Evolutionary conservation across 1,140 invertebrate genomes (phyloP).

Genomic region (Bombus cullumanus): DNA sequence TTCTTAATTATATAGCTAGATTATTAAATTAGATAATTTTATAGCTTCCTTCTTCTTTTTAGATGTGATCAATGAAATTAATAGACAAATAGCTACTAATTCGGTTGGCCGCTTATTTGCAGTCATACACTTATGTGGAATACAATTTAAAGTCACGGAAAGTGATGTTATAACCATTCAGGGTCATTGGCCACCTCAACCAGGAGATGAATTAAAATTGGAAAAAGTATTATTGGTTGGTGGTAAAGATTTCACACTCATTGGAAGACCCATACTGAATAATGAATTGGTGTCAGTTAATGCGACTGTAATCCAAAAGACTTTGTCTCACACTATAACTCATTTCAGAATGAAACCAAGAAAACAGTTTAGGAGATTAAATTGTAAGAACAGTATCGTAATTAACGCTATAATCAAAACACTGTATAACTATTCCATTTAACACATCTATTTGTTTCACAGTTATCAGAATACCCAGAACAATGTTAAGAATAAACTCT

Average conservation of each 20-base stretch:
- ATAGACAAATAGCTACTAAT: slow-evolving; percentile 83
- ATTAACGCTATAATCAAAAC: background rate
- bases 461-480: slow-evolving; percentile 87
- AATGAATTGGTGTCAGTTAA: slow-evolving; percentile 89
- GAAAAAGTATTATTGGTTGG: slow-evolving; percentile 95
- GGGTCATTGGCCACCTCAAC: slow-evolving; percentile 91
- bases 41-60: slow-evolving; percentile 52
- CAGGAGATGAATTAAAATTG: slow-evolving; percentile 91
- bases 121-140: slow-evolving; percentile 91
- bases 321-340: slow-evolving; percentile 91
- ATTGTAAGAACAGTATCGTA: slow-evolving; percentile 84
- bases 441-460: slow-evolving; percentile 56
- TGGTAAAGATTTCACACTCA: slow-evolving; percentile 92
- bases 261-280: slow-evolving; percentile 92
- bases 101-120: slow-evolving; percentile 92
- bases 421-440: background rate
- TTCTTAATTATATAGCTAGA: slow-evolving; percentile 15
- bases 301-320: slow-evolving; percentile 95
- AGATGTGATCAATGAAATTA: slow-evolving; percentile 84
- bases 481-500: slow-evolving; percentile 89
- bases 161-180: slow-evolving; percentile 93
- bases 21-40: background rate
- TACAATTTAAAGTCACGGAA: slow-evolving; percentile 94
- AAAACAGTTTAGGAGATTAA: slow-evolving; percentile 90
- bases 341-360: slow-evolving; percentile 89